Base-by-base conservation (phyloP, 92 coral and sea anemone species). In the Blastomussa wellsi region DNA sequence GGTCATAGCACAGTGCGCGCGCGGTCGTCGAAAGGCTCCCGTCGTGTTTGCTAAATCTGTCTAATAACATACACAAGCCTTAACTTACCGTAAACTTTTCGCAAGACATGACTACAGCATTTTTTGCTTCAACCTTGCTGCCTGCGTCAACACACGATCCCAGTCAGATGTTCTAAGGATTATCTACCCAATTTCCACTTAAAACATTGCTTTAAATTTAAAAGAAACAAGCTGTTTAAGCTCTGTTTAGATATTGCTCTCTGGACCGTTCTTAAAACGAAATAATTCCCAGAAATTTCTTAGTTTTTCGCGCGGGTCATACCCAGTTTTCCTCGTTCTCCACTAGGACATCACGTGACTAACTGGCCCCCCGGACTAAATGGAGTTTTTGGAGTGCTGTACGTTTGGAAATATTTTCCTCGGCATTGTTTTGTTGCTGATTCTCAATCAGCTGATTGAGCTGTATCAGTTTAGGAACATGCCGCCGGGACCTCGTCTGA, bases 401-500 rank as follows among this genome's bases (percentile, higher is more conserved):
- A 68, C 79, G 12, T n/a, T 55, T 39, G 74, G 89, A 9, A 90
- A 90, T 72, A 59, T 76, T 6, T 35, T 90, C n/a, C 55, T 80
- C 36, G 79, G 41, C 36, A 7, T 90, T 4, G 41, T 86, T 36
- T 81, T 72, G 60, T 73, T 90, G 37, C 70, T 78, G 57, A n/a
- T 90, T 20, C 72, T 90, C 69, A 78, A 86, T 51, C 80, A 78
- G 19, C 41, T 91, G 77, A 62, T 82, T 80, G 89, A 75, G 53
- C 68, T 91, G 84, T 91, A 91, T 76, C 81, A 91, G 57, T 91
- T 91, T 57, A 71, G 89, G 47, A 84, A 84, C 26, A 88, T 91
- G 94, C 94, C 94, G 0, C 94, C 94, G 6, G 94, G 94, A 20
- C 94, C 94, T 36, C 88, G 91, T 47, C 49, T 77, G 72, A 79